Evolutionary conservation across 1,140 invertebrate genomes (phyloP).

Genomic region (Pseudachorutes palmiensis): DNA sequence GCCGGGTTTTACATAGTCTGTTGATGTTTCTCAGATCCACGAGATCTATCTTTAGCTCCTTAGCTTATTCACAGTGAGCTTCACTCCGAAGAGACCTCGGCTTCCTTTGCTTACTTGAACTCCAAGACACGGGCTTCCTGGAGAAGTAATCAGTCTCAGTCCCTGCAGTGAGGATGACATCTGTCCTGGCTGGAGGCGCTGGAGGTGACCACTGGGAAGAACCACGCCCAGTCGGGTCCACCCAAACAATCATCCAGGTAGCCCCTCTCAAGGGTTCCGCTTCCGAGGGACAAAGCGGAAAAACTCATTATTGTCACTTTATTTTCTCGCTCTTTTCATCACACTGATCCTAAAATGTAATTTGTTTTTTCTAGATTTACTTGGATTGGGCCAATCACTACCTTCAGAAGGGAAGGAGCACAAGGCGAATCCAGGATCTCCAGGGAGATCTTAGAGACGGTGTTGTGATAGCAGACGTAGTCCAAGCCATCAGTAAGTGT

Average conservation of each 20-base stretch:
- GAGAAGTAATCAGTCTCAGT: background rate
- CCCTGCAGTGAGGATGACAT: background rate
- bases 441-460: conserved; percentile 85
- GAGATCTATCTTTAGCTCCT: background rate
- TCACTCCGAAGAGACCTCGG: no score
- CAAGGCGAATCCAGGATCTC: conserved; percentile 71
- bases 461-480: conserved; percentile 77
- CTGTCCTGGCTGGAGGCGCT: background rate
- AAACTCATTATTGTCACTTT: no score
- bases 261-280: no score
- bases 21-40: no score
- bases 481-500: conserved; percentile 91
- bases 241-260: conserved; percentile 7
- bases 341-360: background rate
- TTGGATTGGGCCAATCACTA: conserved; percentile 97
- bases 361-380: conserved; percentile 65
- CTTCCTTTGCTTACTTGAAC: background rate
- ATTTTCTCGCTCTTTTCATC: no score
- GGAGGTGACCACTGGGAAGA: background rate
- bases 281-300: no score
- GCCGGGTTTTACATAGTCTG: no score
- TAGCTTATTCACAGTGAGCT: no score
- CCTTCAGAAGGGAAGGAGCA: conserved; percentile 77
- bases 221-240: background rate
- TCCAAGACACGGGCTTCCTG: background rate